Evolutionary conservation across 2,797 vertebrate species (phyloP), one percentile per base, ranked within the genome.

Genomic region (Phaenicophaeus curvirostris): DNA sequence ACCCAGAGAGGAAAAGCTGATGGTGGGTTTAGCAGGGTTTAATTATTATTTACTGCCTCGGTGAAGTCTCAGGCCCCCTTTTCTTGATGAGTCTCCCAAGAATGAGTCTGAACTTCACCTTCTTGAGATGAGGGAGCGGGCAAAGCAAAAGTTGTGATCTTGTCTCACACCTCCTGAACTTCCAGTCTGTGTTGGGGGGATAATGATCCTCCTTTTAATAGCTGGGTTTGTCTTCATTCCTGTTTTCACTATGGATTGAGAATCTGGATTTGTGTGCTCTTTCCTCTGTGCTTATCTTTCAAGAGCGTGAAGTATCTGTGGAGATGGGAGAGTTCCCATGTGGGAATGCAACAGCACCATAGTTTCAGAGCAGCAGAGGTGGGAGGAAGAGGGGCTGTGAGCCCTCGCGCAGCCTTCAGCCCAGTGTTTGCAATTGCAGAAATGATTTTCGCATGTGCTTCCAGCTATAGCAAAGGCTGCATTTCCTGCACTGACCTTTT

Each of bases 21-120:
- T 77, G 59, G 73, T 51, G 41, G 76, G 39, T 77, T 92, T 75
- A 75, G 65, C 46, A 80, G 72, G 27, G 54, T 95, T 89, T 85
- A 91, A 92, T 94, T 94, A 88, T 67, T 68, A 12, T 75, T 92
- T 92, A 83, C 30, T 91, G 68, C 71, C 74, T 41, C 15, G 63
- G 58, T 76, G 75, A 53, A 65, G 65, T 85, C 88, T 95, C 65
- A 39, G 50, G 58, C 61, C 86, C 81, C 85, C 77, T 25, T 55
- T 59, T 82, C 46, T 83, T 41, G 57, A 48, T 85, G 83, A 58
- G 68, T 76, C 77, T 79, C 53, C 51, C 13, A 55, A 78, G 81
- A 72, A 62, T 11, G 44, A 28, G 27, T 35, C 54, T 85, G 44
- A 85, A 31, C 39, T 71, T 89, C 39, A 58, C 30, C 57, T 80